Conservation (phyloP, 2,113 vertebrate species). For the Lepisosteus oculatus region DNA sequence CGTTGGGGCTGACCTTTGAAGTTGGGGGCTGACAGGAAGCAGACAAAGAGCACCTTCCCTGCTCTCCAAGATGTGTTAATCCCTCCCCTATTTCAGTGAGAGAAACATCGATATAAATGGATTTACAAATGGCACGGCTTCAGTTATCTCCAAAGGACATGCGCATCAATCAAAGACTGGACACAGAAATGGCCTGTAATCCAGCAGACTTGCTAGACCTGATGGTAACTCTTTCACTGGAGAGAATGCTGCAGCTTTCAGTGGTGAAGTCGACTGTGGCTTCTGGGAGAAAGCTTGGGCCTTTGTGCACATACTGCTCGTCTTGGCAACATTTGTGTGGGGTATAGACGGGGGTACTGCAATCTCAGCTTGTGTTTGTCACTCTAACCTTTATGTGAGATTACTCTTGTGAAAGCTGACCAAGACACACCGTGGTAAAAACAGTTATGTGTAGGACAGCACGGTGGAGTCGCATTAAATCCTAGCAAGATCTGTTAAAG, state of each 20-base stretch:
- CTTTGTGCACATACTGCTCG: too few relatives aligned
- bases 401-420: too few relatives aligned
- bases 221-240: background rate
- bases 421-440: too few relatives aligned
- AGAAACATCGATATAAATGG: constrained; percentile 10
- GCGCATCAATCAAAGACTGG: background rate
- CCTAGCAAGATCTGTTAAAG: too few relatives aligned
- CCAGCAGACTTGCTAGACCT: background rate
- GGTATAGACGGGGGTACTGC: too few relatives aligned
- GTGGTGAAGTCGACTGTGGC: background rate
- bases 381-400: too few relatives aligned
- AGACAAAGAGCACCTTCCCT: background rate
- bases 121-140: background rate
- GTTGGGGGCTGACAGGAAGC: background rate
- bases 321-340: too few relatives aligned
- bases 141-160: background rate
- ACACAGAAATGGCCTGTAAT: background rate
- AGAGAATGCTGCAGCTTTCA: background rate
- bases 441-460: too few relatives aligned
- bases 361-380: too few relatives aligned
- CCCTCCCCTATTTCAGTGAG: background rate
- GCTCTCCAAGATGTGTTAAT: background rate
- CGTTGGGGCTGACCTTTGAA: background rate
- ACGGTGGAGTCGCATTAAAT: too few relatives aligned
- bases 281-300: background rate